Conservation (phyloP, 2,797 vertebrate genomes). For the Oryzias sinensis region DNA sequence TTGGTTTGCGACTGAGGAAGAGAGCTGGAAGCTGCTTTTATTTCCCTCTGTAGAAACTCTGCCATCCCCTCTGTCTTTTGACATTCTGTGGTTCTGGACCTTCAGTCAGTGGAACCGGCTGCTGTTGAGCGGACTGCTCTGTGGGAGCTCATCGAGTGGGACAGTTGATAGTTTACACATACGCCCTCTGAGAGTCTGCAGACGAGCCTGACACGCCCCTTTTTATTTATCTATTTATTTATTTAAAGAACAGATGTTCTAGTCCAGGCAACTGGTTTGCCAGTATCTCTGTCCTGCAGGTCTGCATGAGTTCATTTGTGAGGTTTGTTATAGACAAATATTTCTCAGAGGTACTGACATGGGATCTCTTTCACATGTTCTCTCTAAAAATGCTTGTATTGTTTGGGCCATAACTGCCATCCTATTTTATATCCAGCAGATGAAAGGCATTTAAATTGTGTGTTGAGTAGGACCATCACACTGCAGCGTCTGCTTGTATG, state of each 20-base stretch:
- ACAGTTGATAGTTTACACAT: slow-evolving; percentile 57
- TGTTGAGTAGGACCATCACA: slow-evolving; percentile 3
- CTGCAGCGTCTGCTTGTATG: slow-evolving; percentile 37
- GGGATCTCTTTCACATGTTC: slow-evolving; percentile 3
- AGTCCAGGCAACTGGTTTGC: slow-evolving; percentile 33
- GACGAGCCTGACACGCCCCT: slow-evolving; percentile 45
- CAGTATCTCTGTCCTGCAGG: slow-evolving; percentile 31
- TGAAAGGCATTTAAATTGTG: slow-evolving; percentile 6
- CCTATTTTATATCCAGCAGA: slow-evolving; percentile 4
- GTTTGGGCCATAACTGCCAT: slow-evolving; percentile 1
- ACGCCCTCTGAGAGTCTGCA: slow-evolving; percentile 37
- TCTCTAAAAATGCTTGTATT: not conserved
- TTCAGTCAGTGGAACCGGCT: not conserved
- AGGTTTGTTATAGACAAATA: slow-evolving; percentile 12
- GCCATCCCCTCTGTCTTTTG: slow-evolving; percentile 15
- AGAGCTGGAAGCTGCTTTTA: slow-evolving; percentile 8
- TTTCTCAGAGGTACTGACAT: slow-evolving; percentile 31
- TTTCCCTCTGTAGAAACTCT: slow-evolving; percentile 26
- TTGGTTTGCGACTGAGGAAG: slow-evolving; percentile 14
- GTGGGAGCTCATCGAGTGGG: slow-evolving; percentile 18
- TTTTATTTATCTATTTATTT: slow-evolving; percentile 87
- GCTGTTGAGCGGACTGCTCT: slow-evolving; percentile 10
- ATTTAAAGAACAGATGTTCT: slow-evolving; percentile 71
- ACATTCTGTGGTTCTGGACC: slow-evolving; percentile 15
- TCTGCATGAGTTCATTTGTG: slow-evolving; percentile 24